Evolutionary conservation across 1,140 invertebrate genomes (phyloP).

Genomic region (Thrips palmi): DNA sequence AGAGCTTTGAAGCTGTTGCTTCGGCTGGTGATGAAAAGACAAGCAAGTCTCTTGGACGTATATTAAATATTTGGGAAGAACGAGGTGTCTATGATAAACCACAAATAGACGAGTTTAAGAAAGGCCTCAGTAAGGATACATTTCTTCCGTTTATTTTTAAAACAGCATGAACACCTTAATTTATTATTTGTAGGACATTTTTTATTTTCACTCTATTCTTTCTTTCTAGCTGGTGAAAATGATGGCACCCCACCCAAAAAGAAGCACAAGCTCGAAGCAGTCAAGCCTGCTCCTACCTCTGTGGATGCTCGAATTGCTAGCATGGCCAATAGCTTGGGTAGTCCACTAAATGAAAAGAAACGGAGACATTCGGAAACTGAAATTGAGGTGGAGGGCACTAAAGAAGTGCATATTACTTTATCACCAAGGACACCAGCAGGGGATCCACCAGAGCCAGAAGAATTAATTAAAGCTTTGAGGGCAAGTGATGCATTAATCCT

Average conservation of each 20-base stretch:
- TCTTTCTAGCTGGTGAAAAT: no score
- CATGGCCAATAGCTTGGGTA: slow-evolving; percentile 6
- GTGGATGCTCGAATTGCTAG: neutral
- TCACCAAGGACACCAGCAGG: slow-evolving; percentile 57
- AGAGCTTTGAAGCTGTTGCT: slow-evolving; percentile 66
- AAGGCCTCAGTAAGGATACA: slow-evolving; percentile 31
- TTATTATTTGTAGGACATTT: no score
- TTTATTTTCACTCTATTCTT: no score
- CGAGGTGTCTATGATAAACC: slow-evolving; percentile 69
- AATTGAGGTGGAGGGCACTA: slow-evolving; percentile 44
- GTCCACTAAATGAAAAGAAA: no score
- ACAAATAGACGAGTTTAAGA: slow-evolving; percentile 54
- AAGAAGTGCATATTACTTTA: slow-evolving; percentile 51
- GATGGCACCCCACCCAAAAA: no score
- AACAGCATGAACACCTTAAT: neutral
- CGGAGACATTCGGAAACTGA: slow-evolving; percentile 32
- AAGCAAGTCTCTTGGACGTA: slow-evolving; percentile 53
- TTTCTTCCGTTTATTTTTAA: slow-evolving; percentile 1
- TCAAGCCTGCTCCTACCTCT: slow-evolving; percentile 10
- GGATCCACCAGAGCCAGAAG: slow-evolving; percentile 79
- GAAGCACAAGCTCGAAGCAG: slow-evolving; percentile 12
- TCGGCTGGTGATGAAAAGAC: slow-evolving; percentile 51
- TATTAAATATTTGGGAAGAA: slow-evolving; percentile 84
- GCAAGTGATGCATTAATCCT: slow-evolving; percentile 21
- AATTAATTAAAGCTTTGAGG: slow-evolving; percentile 58